These are phyloP conservation scores for Mastacembelus armatus DNA, from an alignment of 2,797 vertebrate genomes.

Conservation along the genomic window DNA sequence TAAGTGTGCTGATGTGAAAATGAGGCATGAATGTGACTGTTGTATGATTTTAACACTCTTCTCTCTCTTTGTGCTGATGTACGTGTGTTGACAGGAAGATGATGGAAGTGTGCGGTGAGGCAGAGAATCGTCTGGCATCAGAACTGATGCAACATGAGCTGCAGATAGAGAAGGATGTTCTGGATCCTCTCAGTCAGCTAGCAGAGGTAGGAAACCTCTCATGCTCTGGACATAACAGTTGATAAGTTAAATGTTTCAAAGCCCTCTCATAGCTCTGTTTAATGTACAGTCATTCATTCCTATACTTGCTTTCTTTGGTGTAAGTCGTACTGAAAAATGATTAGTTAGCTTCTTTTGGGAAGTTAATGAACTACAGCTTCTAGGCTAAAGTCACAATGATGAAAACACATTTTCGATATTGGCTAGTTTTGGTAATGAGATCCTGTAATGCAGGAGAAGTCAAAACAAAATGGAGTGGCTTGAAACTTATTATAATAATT, in stretches of 20 bases:
- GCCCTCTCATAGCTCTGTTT: neutral
- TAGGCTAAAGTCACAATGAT: neutral
- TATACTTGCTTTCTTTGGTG: slow-evolving; percentile 7
- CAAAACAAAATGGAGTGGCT: slow-evolving; percentile 5
- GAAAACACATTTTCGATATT: neutral
- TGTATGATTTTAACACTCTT: slow-evolving; percentile 2
- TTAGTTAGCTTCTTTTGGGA: slow-evolving; percentile 1
- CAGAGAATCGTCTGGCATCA: slow-evolving; percentile 92
- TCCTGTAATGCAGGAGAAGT: slow-evolving; percentile 12
- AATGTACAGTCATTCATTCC: neutral
- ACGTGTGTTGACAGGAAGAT: slow-evolving; percentile 87
- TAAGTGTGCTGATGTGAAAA: neutral
- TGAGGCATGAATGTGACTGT: neutral
- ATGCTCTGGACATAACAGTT: neutral
- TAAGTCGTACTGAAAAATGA: neutral
- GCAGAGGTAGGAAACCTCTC: slow-evolving; percentile 87
- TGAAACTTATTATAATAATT: neutral
- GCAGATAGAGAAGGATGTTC: slow-evolving; percentile 93
- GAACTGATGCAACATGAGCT: slow-evolving; percentile 94
- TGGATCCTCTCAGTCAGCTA: slow-evolving; percentile 92
- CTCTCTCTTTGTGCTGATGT: neutral
- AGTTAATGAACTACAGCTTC: neutral
- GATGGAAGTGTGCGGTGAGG: slow-evolving; percentile 95
- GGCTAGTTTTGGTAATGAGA: neutral
- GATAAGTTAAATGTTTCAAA: slow-evolving; percentile 19